Base-by-base conservation (phyloP, 2,113 vertebrate genomes). In the Sinocyclocheilus rhinocerous region DNA sequence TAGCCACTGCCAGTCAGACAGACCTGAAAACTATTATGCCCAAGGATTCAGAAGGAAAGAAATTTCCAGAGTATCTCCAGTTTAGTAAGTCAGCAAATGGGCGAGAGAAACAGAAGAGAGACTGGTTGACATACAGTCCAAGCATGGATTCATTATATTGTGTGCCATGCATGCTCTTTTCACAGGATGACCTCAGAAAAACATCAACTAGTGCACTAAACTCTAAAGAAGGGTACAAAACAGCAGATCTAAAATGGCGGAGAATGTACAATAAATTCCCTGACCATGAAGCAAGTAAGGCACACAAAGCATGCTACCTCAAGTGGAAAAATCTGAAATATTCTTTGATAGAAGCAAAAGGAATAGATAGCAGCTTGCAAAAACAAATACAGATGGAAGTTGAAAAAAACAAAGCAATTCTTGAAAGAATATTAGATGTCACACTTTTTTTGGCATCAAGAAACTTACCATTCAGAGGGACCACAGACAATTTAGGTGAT, bases 381-480 rank as follows among this genome's bases (percentile, higher is more conserved):
- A 70, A 70, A 36, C 29, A 33, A 70, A 36, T 70, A 70, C 67
- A 70, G 29, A 4, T 70, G 24, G 29, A 70, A 70, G 24, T 18
- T 61, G 22, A n/a, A n/a, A 61, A 59, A 57, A 59, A 33, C n/a
- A 69, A 36, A 69, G 65, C 29, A 69, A 69, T 69, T 29, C 65
- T 16, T 69, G 65, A 69, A 69, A 69, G 29, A 69, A 69, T 69
- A 69, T 69, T 36, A 36, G 26, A 70, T 70, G 24, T 67, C 24
- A 29, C 24, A 67, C 63, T 67, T 67, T 67, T 67, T 67, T 67
- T 39, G 39, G 39, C 67, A 69, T 69, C 67, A 36, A 69, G 67
- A n/a, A 69, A 36, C 67, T 69, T 69, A 33, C 4, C 33, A 70
- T 70, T 70, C 67, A 70, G 67, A 67, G 65, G 13, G 26, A 67